Conservation (phyloP, 2,888 invertebrate species). For the Lypha dubia region DNA sequence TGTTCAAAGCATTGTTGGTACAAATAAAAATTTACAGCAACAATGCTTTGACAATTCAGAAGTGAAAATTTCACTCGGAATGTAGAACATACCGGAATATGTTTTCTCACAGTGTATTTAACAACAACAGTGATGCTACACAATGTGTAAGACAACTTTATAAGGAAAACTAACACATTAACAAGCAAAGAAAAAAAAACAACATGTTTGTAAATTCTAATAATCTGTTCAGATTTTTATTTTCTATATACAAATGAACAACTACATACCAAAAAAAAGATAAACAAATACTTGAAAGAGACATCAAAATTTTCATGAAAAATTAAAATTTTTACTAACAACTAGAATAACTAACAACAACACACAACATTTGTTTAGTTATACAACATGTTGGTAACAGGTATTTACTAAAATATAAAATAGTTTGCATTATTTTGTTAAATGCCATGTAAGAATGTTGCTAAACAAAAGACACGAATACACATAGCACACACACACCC, state of each 20-base stretch:
- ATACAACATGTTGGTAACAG: constrained; percentile 37
- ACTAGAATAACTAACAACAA: too few species aligned
- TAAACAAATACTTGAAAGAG: constrained; percentile 23
- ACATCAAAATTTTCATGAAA: constrained; percentile 12
- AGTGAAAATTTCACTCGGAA: too few species aligned
- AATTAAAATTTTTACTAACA: constrained; percentile 12
- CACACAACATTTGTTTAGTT: constrained; percentile 1
- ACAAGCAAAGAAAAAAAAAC: constrained; percentile 7
- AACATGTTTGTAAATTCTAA: constrained; percentile 48
- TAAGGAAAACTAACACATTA: neutral
- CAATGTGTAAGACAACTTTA: constrained; percentile 16
- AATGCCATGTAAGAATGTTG: constrained; percentile 55
- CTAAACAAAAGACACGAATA: constrained; percentile 22
- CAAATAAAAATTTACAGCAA: too few species aligned
- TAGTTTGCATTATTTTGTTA: constrained; percentile 56
- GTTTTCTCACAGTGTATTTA: constrained; percentile 6
- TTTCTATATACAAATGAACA: constrained; percentile 27
- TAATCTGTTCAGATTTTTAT: constrained; percentile 53
- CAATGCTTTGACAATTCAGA: too few species aligned
- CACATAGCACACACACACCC: constrained; percentile 7
- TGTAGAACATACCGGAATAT: too few species aligned
- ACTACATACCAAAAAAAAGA: constrained; percentile 11
- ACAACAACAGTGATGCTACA: constrained; percentile 3
- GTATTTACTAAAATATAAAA: constrained; percentile 53
- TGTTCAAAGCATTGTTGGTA: too few species aligned